A percentile compares a stretch with the other conserved stretches of the same genome.
These are phyloP conservation scores for Ginglymostoma cirratum DNA, from an alignment of 2,113 vertebrate species.

Conservation along the genomic window DNA sequence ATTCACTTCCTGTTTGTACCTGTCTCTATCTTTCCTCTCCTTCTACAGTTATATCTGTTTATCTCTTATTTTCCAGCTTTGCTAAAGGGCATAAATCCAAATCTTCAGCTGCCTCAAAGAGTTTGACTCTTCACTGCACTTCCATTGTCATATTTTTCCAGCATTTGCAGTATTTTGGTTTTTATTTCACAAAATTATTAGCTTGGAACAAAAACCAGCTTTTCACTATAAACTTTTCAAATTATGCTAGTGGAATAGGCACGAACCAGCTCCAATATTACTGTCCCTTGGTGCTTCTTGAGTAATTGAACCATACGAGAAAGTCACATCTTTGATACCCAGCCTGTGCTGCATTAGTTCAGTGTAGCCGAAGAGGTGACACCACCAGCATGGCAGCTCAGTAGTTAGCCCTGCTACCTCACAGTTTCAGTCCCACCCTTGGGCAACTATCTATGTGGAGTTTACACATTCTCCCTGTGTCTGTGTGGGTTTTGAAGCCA, in stretches of 20 bases:
- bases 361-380: neutral
- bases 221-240: neutral
- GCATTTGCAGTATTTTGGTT: neutral
- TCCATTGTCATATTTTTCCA: neutral
- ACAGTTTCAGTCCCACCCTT: too few species aligned
- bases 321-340: neutral
- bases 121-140: neutral
- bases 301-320: neutral
- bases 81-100: neutral
- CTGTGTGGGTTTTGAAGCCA: too few species aligned
- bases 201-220: neutral
- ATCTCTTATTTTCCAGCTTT: neutral
- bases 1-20: neutral
- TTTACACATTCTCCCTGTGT: too few species aligned
- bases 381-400: neutral
- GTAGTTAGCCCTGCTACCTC: too few species aligned
- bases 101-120: neutral
- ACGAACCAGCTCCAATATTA: neutral
- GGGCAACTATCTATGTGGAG: too few species aligned
- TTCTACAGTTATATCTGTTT: neutral
- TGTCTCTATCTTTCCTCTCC: neutral
- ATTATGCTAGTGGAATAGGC: neutral
- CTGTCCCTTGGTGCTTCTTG: neutral
- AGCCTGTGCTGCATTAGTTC: neutral
- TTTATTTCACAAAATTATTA: neutral